phyloP scores from a whole-genome alignment of 2,888 invertebrate species.

The Andricus quercusramuli region DNA sequence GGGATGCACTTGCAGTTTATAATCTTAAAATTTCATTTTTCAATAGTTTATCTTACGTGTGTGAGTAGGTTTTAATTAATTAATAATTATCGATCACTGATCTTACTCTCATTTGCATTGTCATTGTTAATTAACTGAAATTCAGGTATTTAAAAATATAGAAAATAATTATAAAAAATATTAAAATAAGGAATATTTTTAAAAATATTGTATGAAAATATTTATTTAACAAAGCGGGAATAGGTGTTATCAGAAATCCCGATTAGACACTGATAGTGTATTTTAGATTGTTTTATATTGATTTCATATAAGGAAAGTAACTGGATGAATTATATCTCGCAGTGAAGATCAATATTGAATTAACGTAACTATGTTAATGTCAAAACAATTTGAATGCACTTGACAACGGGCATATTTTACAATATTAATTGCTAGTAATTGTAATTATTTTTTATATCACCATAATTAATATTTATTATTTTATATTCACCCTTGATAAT shows the following conservation, averaged over 20 bases:
- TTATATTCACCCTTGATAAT: too few relatives aligned
- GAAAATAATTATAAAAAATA: neutral
- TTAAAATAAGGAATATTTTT: neutral
- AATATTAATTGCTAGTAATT: too few relatives aligned
- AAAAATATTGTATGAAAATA: neutral
- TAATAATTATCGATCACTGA: neutral
- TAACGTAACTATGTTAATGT: neutral
- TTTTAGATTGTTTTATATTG: too few relatives aligned
- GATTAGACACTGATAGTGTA: neutral
- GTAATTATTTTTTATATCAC: too few relatives aligned
- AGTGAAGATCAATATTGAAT: too few relatives aligned
- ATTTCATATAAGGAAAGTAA: too few relatives aligned
- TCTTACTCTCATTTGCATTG: neutral
- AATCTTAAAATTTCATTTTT: neutral
- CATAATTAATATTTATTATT: too few relatives aligned
- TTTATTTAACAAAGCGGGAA: neutral
- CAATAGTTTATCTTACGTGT: neutral
- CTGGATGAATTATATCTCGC: too few relatives aligned
- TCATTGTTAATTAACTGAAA: neutral
- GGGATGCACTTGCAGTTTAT: neutral
- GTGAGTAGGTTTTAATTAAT: neutral
- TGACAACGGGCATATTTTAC: neutral
- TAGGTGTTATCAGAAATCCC: neutral
- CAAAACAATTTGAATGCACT: slow-evolving; percentile 1
- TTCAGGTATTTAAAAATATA: neutral